phyloP scores from a whole-genome alignment of 2,113 vertebrate species.

The Reinhardtius hippoglossoides region DNA sequence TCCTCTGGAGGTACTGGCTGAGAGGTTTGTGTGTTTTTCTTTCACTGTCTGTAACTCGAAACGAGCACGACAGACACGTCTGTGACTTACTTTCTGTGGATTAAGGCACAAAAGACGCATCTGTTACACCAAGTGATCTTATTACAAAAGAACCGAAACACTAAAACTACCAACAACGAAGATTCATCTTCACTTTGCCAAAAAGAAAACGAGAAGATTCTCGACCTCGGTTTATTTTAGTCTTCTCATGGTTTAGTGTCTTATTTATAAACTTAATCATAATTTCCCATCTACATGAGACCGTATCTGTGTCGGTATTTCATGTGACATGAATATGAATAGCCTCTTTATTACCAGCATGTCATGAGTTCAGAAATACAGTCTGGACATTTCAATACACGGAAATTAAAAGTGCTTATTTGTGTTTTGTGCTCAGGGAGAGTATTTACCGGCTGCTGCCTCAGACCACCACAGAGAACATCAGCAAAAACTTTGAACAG shows the following conservation, averaged over 20 bases:
- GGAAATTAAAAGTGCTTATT: neutral
- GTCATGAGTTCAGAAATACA: neutral
- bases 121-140: too few relatives aligned
- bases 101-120: too few relatives aligned
- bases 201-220: too few relatives aligned
- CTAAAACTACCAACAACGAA: too few relatives aligned
- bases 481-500: constrained; percentile 97
- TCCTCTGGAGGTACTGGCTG: constrained; percentile 90
- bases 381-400: neutral
- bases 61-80: neutral
- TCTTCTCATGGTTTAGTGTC: neutral
- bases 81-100: too few relatives aligned
- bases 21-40: constrained; percentile 83
- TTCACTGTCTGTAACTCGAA: neutral
- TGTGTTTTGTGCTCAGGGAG: constrained; percentile 81
- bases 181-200: too few relatives aligned
- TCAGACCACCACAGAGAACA: constrained; percentile 96
- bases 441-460: constrained; percentile 95
- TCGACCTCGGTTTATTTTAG: too few relatives aligned
- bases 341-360: neutral
- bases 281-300: neutral
- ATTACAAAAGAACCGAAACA: too few relatives aligned
- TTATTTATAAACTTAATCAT: neutral
- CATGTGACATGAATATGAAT: neutral
- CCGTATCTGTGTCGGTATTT: neutral